These are phyloP conservation scores for Pachydiplax longipennis DNA, from an alignment of 2,888 invertebrate species.

Conservation along the genomic window DNA sequence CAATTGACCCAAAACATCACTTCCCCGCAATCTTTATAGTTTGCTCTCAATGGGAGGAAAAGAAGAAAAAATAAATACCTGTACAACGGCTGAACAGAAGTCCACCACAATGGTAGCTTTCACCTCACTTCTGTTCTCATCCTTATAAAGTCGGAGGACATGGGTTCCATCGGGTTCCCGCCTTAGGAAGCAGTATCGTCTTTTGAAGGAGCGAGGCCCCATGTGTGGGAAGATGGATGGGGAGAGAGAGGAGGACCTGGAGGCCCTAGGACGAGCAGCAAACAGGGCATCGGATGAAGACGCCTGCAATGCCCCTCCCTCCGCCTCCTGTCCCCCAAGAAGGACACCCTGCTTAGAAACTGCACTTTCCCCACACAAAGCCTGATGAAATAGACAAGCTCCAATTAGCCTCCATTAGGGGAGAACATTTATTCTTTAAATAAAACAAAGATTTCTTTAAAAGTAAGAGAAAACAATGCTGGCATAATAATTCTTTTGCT, in stretches of 20 bases:
- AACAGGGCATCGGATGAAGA: background rate
- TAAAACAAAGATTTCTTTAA: no score
- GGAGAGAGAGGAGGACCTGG: constrained; percentile 4
- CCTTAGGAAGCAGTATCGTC: constrained; percentile 85
- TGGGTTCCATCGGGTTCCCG: constrained; percentile 92
- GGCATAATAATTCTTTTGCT: no score
- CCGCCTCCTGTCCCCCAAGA: constrained; percentile 90
- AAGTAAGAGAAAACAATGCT: no score
- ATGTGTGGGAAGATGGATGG: constrained; percentile 36
- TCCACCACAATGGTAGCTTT: constrained; percentile 94
- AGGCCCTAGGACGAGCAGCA: background rate
- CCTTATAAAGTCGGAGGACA: constrained; percentile 90
- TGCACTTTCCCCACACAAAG: constrained; percentile 63
- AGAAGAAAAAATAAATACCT: constrained; percentile 63
- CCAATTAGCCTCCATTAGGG: no score
- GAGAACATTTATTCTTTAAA: no score
- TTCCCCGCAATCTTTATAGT: no score
- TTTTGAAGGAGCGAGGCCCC: constrained; percentile 74
- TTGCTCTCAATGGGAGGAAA: background rate
- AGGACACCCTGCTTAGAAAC: constrained; percentile 91
- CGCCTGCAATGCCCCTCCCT: constrained; percentile 65
- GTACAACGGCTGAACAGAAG: constrained; percentile 88
- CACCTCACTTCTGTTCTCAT: constrained; percentile 89
- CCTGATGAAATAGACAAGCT: constrained; percentile 53
- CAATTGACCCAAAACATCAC: no score